Base-by-base conservation (phyloP, 1,140 invertebrate species). In the Spodoptera frugiperda region DNA sequence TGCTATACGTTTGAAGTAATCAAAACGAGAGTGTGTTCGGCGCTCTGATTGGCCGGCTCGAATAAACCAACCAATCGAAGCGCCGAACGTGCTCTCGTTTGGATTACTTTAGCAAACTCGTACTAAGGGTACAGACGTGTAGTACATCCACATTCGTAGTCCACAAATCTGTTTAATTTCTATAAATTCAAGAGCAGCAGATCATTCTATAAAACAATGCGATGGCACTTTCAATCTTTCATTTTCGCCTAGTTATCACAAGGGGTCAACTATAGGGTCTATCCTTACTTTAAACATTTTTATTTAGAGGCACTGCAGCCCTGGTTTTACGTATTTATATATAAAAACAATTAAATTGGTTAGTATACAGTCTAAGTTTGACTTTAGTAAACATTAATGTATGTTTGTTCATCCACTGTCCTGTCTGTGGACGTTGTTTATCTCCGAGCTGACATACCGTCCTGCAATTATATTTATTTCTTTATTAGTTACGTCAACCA, bases 141-240 rank as follows among this genome's bases (percentile, higher is more conserved):
- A 46, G 33, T 46, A 6, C 44, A 57, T 49, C 17, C 71, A 73
- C 71, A 59, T 49, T 67, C 63, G 25, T 19, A 67, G 63, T 25
- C 4, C 19, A 61, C 5, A 55, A 71, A 48, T 25, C 39, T 46
- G 57, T 61, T 73, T 21, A 46, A 54, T 46, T 67, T 33, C 51
- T 44, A 46, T 61, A 65, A 65, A 65, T 75, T 65, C 46, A 61
- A 48, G 15, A 65, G 25, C 49, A 54, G 49, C 49, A 19, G 39
- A 46, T 33, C 30, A 30, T 33, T 54, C 10, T 53, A 21, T 51
- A 46, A 44, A 67, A 73, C 65, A 76, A 77, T 78, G 78, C 73
- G 79, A 84, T 82, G 83, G 83, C 83, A 82, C 81, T 84, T 80
- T 79, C 49, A 80, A 82, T 80, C 70, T 83, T 78, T 77, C 78